Evolutionary conservation across 1,140 invertebrate species (phyloP).

Genomic region (Eumeta japonica): DNA sequence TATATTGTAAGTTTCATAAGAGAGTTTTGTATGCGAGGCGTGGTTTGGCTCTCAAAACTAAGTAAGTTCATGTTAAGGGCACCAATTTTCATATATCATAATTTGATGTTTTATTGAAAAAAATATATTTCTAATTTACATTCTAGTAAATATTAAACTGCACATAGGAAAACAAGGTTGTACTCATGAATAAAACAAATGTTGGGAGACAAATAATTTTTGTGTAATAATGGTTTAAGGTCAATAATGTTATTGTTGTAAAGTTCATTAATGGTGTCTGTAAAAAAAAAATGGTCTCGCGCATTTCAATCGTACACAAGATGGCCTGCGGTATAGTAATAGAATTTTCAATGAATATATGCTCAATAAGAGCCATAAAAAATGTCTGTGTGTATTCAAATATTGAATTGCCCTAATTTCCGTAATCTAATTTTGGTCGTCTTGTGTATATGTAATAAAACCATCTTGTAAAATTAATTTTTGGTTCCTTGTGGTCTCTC

Average conservation of each 20-base stretch:
- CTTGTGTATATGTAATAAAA: too few relatives aligned
- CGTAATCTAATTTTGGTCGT: too few relatives aligned
- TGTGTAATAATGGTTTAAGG: conserved; percentile 54
- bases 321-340: too few relatives aligned
- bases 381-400: too few relatives aligned
- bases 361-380: too few relatives aligned
- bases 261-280: conserved; percentile 33
- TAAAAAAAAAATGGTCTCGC: too few relatives aligned
- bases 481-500: conserved; percentile 28
- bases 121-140: conserved; percentile 19
- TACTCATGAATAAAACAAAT: conserved; percentile 39
- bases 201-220: conserved; percentile 51
- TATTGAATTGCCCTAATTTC: too few relatives aligned
- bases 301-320: too few relatives aligned
- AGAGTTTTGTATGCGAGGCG: too few relatives aligned
- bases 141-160: conserved; percentile 30
- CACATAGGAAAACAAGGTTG: conserved; percentile 56
- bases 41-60: too few relatives aligned
- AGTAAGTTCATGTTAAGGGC: conserved; percentile 20
- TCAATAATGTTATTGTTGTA: conserved; percentile 38
- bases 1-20: too few relatives aligned
- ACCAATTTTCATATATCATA: conserved; percentile 23
- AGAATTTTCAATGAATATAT: too few relatives aligned
- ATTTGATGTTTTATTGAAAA: conserved; percentile 19
- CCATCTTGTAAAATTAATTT: conserved; percentile 19